These are phyloP conservation scores for Rhynchomys soricoides DNA, from an alignment of 2,113 vertebrate species.

Conservation along the genomic window DNA sequence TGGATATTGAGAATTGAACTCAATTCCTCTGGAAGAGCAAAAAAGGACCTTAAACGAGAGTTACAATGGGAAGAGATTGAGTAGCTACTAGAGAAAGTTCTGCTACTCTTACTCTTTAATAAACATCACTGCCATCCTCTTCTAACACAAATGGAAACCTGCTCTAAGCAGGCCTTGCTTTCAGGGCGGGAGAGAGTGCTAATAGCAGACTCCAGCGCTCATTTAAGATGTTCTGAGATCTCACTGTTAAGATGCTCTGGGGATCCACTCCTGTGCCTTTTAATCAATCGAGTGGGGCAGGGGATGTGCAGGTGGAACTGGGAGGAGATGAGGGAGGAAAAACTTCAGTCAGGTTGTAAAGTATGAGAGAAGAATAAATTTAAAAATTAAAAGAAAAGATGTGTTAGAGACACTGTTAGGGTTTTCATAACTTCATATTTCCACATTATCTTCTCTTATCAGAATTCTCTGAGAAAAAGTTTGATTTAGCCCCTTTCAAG, in stretches of 20 bases:
- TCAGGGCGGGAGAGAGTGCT: not conserved
- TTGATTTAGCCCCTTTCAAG: not conserved
- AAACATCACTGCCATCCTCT: not conserved
- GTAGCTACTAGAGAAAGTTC: not conserved
- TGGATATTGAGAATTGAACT: not conserved
- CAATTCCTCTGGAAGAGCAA: not conserved
- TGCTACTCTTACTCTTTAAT: constrained; percentile 27
- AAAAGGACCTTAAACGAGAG: not conserved
- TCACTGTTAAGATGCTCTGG: not conserved
- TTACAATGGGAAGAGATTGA: not conserved
- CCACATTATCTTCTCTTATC: not conserved
- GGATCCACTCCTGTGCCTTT: not conserved
- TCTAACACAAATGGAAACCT: not conserved
- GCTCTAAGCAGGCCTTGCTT: not conserved
- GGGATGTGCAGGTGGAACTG: not conserved
- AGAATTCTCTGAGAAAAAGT: constrained; percentile 1
- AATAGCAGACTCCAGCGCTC: not conserved
- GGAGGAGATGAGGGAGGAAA: not conserved
- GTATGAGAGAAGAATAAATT: not conserved
- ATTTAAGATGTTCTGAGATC: not conserved
- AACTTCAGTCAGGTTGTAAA: not conserved
- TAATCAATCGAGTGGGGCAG: not conserved
- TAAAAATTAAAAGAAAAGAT: not conserved
- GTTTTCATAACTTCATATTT: not conserved
- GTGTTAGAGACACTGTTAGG: not conserved